Conservation (phyloP, 2,113 vertebrate genomes). For the Brachypodius melanocephalos region DNA sequence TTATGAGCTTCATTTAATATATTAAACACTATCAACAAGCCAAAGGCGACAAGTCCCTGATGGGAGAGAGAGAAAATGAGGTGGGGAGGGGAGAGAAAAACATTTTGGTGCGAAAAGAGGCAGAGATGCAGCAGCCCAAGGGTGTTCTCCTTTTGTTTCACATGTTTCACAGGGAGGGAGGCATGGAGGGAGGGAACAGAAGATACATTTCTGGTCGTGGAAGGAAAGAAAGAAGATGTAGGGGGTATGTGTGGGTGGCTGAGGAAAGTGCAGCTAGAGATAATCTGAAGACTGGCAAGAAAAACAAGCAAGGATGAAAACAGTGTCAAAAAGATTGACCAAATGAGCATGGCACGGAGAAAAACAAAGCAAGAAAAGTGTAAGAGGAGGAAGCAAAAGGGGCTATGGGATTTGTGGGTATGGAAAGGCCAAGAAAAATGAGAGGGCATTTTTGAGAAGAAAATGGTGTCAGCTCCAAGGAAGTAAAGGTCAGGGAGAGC, state of each 20-base stretch:
- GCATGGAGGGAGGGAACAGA: background rate
- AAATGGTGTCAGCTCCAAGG: background rate
- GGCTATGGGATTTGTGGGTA: background rate
- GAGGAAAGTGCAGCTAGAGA: background rate
- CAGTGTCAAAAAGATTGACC: background rate
- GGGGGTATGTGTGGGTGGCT: background rate
- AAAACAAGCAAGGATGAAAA: background rate
- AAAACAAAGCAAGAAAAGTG: background rate
- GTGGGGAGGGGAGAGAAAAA: accelerated
- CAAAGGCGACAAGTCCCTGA: background rate
- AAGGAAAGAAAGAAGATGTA: background rate
- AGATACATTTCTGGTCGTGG: background rate
- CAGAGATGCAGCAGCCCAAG: background rate
- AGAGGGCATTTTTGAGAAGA: background rate
- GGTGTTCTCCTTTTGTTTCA: background rate
- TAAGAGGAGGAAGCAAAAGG: background rate
- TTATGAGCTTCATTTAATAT: background rate
- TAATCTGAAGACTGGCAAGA: background rate
- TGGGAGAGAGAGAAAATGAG: background rate
- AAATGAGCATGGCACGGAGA: background rate
- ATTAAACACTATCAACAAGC: background rate
- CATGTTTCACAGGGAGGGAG: background rate
- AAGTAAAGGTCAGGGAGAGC: background rate
- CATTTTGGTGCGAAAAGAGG: background rate
- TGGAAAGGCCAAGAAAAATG: background rate